Conservation (phyloP, 35 echinoderm and acorn worm species). For the Amphiura filiformis region DNA sequence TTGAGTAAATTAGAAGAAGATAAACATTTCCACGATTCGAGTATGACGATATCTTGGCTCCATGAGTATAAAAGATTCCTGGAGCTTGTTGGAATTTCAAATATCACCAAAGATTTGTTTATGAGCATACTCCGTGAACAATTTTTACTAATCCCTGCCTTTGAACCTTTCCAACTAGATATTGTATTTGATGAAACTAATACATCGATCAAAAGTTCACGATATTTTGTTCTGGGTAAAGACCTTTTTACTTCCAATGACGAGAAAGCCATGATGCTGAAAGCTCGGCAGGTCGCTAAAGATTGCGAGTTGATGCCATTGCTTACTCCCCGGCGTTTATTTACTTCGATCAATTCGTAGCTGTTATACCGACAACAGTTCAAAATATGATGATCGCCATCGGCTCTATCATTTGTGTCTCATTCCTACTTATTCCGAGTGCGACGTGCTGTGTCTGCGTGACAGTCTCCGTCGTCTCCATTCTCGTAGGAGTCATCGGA, state of each 20-base stretch:
- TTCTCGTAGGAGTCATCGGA: slow-evolving; percentile 57
- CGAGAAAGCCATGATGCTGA: slow-evolving; percentile 56
- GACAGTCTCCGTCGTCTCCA: slow-evolving; percentile 41
- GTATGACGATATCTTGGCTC: slow-evolving; percentile 58
- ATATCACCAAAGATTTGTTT: slow-evolving; percentile 19
- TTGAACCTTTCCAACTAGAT: slow-evolving; percentile 41
- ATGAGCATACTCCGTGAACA: slow-evolving; percentile 14
- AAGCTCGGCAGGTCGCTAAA: slow-evolving; percentile 38
- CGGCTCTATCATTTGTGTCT: slow-evolving; percentile 50
- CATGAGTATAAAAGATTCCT: slow-evolving; percentile 39
- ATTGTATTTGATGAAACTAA: slow-evolving; percentile 48
- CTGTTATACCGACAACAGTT: slow-evolving; percentile 44
- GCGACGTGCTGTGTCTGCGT: slow-evolving; percentile 42
- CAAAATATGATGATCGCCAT: slow-evolving; percentile 55
- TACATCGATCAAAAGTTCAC: slow-evolving; percentile 40
- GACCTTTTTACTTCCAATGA: slow-evolving; percentile 23
- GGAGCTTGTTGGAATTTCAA: background rate
- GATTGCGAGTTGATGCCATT: slow-evolving; percentile 15
- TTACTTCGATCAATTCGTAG: slow-evolving; percentile 67
- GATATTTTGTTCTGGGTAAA: slow-evolving; percentile 44
- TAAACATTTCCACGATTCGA: background rate
- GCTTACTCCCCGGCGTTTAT: slow-evolving; percentile 60
- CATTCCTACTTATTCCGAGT: slow-evolving; percentile 56
- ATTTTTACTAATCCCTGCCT: slow-evolving; percentile 37
- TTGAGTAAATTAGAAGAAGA: slow-evolving; percentile 24